Base-by-base conservation (phyloP, 2,113 vertebrate genomes). In the Cyanistes caeruleus region DNA sequence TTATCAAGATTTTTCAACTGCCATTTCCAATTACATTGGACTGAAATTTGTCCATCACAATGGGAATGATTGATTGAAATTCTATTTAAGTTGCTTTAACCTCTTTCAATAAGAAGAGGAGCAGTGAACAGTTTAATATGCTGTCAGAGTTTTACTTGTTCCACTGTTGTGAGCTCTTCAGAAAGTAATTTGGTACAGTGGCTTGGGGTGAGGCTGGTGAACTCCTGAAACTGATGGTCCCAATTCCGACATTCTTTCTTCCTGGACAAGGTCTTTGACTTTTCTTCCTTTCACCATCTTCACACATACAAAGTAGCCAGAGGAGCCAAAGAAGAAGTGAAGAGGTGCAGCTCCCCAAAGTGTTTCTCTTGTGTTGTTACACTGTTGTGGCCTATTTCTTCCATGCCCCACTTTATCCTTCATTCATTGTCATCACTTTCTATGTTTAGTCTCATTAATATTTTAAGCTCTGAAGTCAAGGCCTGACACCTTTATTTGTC, bases 11-110 rank as follows among this genome's bases (percentile, higher is more conserved):
- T 78, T 96, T 94, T 89, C 70, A 86, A 31, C 77, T 76, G 30
- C 70, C n/a, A 44, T 92, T 96, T 83, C 51, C 58, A 86, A 91
- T 90, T 56, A 65, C n/a, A 63, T n/a, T 83, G 52, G 17, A 70
- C 48, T 65, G 49, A 95, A 96, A 87, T 75, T 68, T 77, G 53
- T 69, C 83, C 74, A 53, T 74, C 60, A 82, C 30, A 75, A 58
- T 79, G 60, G n/a, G 35, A 90, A 80, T 49, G 22, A 91, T 88
- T 77, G 68, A 86, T 56, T 19, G 53, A 89, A 84, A 44, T 90
- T 93, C 64, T 95, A 5, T 91, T 93, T 83, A 94, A 91, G 64
- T 93, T 90, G 2, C 35, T 93, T 93, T 73, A 91, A 59, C 55
- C 33, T 51, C 48, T 73, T 94, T 94, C 92, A 83, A 17, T 55